These are phyloP conservation scores for Uropsilus gracilis DNA, from an alignment of 2,113 vertebrate genomes.

Conservation along the genomic window DNA sequence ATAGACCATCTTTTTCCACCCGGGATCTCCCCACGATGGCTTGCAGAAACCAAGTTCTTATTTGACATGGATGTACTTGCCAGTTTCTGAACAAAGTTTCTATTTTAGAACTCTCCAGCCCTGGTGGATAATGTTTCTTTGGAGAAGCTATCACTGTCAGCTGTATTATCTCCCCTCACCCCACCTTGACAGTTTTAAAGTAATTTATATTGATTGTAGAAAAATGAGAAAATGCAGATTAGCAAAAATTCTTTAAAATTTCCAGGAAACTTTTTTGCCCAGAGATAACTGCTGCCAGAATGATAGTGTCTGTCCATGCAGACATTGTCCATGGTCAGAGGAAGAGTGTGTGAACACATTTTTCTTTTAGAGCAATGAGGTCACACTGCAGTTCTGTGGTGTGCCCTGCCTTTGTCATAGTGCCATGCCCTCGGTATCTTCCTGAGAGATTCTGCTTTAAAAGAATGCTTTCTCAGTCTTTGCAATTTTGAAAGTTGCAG, in stretches of 20 bases:
- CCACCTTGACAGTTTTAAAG: not conserved
- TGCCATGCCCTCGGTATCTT: not conserved
- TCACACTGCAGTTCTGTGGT: not conserved
- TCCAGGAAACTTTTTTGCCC: not conserved
- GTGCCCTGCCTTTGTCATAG: not conserved
- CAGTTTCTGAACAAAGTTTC: not conserved
- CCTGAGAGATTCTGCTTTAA: not conserved
- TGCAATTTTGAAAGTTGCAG: not conserved
- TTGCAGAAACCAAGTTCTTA: not conserved
- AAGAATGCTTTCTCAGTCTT: not conserved
- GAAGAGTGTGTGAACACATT: not conserved
- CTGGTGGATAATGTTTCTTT: not conserved
- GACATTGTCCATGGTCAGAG: not conserved
- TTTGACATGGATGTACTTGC: not conserved
- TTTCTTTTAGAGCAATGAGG: not conserved
- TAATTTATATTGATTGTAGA: not conserved
- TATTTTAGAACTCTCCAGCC: not conserved
- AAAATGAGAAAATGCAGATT: constrained; percentile 33
- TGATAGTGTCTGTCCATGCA: not conserved
- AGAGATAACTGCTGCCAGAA: not conserved
- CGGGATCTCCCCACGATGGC: not conserved
- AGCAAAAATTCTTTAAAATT: not conserved
- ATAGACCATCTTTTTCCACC: not conserved
- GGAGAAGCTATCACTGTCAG: not conserved
- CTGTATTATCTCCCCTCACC: not conserved